These are phyloP conservation scores for Zeus faber DNA, from an alignment of 2,113 vertebrate species.

Conservation along the genomic window DNA sequence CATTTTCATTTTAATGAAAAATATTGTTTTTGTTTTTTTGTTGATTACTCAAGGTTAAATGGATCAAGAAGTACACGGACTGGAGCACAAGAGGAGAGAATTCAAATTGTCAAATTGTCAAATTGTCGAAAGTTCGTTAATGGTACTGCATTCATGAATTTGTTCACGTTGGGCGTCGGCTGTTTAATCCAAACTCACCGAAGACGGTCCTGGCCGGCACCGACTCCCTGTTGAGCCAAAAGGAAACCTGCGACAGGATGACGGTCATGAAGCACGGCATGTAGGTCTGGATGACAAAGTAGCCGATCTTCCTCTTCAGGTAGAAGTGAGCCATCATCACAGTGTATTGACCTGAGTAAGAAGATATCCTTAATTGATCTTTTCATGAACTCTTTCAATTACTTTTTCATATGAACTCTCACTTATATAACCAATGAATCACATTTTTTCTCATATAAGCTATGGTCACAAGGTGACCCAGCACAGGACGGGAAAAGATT, in stretches of 20 bases:
- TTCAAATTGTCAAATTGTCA: too few species aligned
- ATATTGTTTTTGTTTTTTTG: too few species aligned
- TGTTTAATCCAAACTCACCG: too few species aligned
- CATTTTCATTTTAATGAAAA: constrained; percentile 39
- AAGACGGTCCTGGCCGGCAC: constrained; percentile 96
- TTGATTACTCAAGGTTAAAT: too few species aligned
- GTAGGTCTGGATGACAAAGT: constrained; percentile 98
- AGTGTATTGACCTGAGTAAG: constrained; percentile 87
- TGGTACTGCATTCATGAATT: too few species aligned
- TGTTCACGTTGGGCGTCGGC: too few species aligned
- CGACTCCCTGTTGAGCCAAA: constrained; percentile 97
- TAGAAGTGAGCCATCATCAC: constrained; percentile 98
- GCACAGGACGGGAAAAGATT: too few species aligned
- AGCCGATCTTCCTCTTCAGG: constrained; percentile 96
- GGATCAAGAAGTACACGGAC: too few species aligned
- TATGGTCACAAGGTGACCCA: background rate
- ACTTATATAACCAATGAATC: background rate
- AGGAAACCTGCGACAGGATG: constrained; percentile 94
- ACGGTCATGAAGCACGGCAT: constrained; percentile 99
- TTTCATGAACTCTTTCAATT: too few species aligned
- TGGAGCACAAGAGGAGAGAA: too few species aligned
- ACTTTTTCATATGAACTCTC: too few species aligned
- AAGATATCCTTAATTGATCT: background rate
- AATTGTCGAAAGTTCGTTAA: too few species aligned
- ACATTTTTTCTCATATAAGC: background rate